phyloP scores from a whole-genome alignment of 2,888 invertebrate genomes.

The Dromius quadrimaculatus region DNA sequence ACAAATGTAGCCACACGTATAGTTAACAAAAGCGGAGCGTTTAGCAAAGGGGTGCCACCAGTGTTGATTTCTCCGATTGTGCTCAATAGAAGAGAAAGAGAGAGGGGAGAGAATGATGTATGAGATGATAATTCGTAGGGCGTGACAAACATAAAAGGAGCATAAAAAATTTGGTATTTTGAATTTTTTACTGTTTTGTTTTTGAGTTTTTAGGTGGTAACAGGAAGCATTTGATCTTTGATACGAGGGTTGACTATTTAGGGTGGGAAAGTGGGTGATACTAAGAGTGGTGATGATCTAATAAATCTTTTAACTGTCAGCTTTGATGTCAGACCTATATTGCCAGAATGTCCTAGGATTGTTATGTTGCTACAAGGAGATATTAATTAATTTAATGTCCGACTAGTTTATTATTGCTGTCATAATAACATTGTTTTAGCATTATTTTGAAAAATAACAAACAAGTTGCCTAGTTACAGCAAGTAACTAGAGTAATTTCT shows the following conservation, averaged over 20 bases:
- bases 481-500: no score
- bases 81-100: not conserved
- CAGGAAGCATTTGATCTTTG: conserved; percentile 18
- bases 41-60: conserved; percentile 35
- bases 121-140: conserved; percentile 40
- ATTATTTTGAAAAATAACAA: no score
- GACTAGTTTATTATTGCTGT: no score
- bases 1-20: conserved; percentile 43
- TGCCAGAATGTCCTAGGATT: no score
- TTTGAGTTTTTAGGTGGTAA: conserved; percentile 2
- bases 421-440: no score
- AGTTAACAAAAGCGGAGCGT: conserved; percentile 29
- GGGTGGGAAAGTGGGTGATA: conserved; percentile 27
- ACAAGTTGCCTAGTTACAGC: no score
- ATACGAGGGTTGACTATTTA: not conserved
- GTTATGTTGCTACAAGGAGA: no score
- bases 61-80: conserved; percentile 40
- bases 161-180: conserved; percentile 33
- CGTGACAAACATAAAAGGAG: conserved; percentile 41
- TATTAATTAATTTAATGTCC: no score
- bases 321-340: no score
- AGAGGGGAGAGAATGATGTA: conserved; percentile 15
- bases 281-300: conserved; percentile 13
- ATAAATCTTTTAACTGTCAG: conserved; percentile 26
- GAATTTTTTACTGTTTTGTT: conserved; percentile 26